Evolutionary conservation across 2,888 invertebrate species (phyloP).

Genomic region (Drosophila longiperda): DNA sequence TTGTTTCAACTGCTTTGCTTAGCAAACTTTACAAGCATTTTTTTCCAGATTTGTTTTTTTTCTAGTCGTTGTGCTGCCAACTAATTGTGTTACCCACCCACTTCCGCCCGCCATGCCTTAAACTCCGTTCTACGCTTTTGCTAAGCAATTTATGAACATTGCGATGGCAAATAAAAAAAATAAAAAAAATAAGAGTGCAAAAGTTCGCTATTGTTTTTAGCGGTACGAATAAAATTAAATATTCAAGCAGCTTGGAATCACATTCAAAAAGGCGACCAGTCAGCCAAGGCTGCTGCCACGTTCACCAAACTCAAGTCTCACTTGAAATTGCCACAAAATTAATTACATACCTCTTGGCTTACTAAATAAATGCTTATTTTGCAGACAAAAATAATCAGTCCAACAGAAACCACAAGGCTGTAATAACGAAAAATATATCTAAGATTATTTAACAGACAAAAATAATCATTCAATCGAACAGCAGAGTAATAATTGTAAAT

Average conservation of each 20-base stretch:
- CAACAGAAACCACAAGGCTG: background rate
- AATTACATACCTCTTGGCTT: background rate
- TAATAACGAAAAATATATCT: background rate
- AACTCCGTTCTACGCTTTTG: constrained; percentile 31
- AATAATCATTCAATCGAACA: background rate
- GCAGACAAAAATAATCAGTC: background rate
- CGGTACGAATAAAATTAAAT: constrained; percentile 64
- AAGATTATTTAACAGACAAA: background rate
- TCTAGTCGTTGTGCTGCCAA: constrained; percentile 59
- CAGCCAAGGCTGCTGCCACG: background rate
- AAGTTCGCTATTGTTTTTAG: constrained; percentile 55
- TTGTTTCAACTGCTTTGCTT: constrained; percentile 16
- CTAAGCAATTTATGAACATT: constrained; percentile 65
- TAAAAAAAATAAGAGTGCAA: constrained; percentile 23
- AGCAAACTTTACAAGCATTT: constrained; percentile 11
- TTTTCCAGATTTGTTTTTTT: constrained; percentile 43
- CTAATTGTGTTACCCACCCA: constrained; percentile 57
- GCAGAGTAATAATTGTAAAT: background rate
- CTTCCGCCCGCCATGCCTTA: background rate
- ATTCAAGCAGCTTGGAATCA: constrained; percentile 46
- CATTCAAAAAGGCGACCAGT: background rate
- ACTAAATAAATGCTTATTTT: background rate
- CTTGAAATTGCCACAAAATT: background rate
- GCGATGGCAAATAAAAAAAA: constrained; percentile 32
- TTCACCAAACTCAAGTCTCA: background rate